These are phyloP conservation scores for Lytechinus variegatus DNA, from an alignment of 35 echinoderm and acorn worm species.

Conservation along the genomic window DNA sequence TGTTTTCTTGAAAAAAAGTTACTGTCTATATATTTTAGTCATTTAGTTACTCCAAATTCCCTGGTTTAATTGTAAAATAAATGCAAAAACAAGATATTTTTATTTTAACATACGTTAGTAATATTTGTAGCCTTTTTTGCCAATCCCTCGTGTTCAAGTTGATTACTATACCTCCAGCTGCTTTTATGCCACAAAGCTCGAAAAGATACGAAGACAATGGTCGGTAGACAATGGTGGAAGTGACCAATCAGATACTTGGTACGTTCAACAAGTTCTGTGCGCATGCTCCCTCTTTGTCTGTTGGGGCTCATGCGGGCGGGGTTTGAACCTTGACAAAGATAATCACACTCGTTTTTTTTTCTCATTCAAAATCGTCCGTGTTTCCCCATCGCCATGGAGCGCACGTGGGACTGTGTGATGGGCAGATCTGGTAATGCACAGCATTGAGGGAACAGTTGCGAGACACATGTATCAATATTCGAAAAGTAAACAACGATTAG, in stretches of 20 bases:
- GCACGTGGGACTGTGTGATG: background rate
- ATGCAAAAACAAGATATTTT: too few species aligned
- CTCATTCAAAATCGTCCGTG: background rate
- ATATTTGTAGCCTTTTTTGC: too few species aligned
- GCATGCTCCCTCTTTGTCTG: background rate
- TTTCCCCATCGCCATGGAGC: background rate
- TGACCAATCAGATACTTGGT: background rate
- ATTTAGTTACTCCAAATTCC: too few species aligned
- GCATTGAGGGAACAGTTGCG: background rate
- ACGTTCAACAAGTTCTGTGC: background rate
- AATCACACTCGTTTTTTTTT: background rate
- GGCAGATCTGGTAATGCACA: background rate
- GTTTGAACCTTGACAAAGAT: background rate
- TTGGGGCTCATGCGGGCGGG: background rate
- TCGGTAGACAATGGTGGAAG: background rate
- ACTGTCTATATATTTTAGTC: too few species aligned
- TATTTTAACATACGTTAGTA: too few species aligned
- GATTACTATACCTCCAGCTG: background rate
- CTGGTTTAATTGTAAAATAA: too few species aligned
- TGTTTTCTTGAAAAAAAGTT: too few species aligned
- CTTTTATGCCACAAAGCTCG: background rate
- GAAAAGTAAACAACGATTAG: slow-evolving; percentile 24
- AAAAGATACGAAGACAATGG: background rate
- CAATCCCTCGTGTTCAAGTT: background rate
- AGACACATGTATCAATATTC: slow-evolving; percentile 16